These are phyloP conservation scores for Lordiphosa collinella DNA, from an alignment of 1,140 invertebrate species.

Conservation along the genomic window DNA sequence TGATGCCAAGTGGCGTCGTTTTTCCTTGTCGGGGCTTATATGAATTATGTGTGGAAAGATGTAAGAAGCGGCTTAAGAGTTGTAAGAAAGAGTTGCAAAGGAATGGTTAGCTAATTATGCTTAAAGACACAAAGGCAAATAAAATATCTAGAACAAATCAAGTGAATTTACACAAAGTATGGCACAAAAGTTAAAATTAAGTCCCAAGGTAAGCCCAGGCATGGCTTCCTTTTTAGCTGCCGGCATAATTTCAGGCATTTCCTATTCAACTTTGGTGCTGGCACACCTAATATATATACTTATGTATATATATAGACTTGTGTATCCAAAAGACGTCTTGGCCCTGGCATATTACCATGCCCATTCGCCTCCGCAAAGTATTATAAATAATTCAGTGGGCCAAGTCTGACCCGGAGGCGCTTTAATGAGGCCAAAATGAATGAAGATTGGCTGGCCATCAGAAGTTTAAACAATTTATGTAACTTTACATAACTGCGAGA, in stretches of 20 bases:
- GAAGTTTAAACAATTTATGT: constrained; percentile 72
- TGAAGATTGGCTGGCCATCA: constrained; percentile 57
- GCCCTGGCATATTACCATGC: constrained; percentile 43
- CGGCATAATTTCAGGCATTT: constrained; percentile 46
- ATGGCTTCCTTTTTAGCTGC: constrained; percentile 12
- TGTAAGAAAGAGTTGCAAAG: constrained; percentile 9
- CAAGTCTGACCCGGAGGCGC: constrained; percentile 57
- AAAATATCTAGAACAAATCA: background rate
- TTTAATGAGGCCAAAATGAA: constrained; percentile 77
- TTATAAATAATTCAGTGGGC: constrained; percentile 76
- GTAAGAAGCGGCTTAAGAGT: constrained; percentile 19
- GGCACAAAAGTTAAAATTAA: background rate
- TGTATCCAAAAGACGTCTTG: constrained; percentile 31
- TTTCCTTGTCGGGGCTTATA: background rate
- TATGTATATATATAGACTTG: constrained; percentile 25
- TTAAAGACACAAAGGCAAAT: too few species aligned
- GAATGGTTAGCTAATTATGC: background rate
- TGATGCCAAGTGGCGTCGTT: constrained; percentile 31
- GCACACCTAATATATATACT: constrained; percentile 13
- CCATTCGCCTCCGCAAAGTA: constrained; percentile 22
- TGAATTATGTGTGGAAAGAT: too few species aligned
- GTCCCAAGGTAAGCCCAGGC: background rate
- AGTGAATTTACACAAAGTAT: background rate
- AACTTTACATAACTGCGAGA: constrained; percentile 48
- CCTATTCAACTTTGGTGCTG: constrained; percentile 42